Evolutionary conservation across 2,113 vertebrate genomes (phyloP).

Genomic region (Lipotes vexillifer): DNA sequence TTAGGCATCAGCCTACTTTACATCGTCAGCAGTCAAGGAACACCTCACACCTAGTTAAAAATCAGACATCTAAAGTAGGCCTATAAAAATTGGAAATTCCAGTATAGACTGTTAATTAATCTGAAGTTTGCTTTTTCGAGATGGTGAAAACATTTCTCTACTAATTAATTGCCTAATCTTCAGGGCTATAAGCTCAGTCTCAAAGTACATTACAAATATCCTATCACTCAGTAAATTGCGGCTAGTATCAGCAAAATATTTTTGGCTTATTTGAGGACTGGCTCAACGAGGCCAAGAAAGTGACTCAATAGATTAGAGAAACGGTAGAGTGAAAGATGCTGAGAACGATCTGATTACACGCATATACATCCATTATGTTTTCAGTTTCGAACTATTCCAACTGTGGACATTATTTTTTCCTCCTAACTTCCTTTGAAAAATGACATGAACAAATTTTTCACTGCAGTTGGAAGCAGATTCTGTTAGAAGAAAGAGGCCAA

Average conservation of each 20-base stretch:
- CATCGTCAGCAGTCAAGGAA: slow-evolving; percentile 1
- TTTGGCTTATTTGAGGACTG: slow-evolving; percentile 49
- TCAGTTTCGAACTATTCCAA: slow-evolving; percentile 44
- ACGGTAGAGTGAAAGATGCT: slow-evolving; percentile 45
- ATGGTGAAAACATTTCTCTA: slow-evolving; percentile 41
- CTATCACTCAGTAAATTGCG: slow-evolving; percentile 69
- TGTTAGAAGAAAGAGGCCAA: slow-evolving; percentile 53
- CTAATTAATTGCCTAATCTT: slow-evolving; percentile 43
- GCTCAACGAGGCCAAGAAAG: slow-evolving; percentile 51
- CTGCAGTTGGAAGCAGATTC: slow-evolving; percentile 61
- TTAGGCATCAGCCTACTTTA: background rate
- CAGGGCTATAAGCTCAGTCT: background rate
- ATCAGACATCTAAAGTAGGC: background rate
- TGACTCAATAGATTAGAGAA: slow-evolving; percentile 65
- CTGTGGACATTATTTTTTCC: background rate
- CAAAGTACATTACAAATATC: slow-evolving; percentile 50
- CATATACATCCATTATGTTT: slow-evolving; percentile 8
- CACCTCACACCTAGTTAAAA: slow-evolving; percentile 32
- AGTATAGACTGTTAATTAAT: background rate
- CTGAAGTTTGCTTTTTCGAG: slow-evolving; percentile 19
- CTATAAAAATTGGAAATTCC: slow-evolving; percentile 14
- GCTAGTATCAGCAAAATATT: slow-evolving; percentile 63
- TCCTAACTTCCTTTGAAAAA: slow-evolving; percentile 61
- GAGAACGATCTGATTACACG: slow-evolving; percentile 49
- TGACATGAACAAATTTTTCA: slow-evolving; percentile 53